phyloP scores from a whole-genome alignment of 2,797 vertebrate species.

The Chaunax sp. region DNA sequence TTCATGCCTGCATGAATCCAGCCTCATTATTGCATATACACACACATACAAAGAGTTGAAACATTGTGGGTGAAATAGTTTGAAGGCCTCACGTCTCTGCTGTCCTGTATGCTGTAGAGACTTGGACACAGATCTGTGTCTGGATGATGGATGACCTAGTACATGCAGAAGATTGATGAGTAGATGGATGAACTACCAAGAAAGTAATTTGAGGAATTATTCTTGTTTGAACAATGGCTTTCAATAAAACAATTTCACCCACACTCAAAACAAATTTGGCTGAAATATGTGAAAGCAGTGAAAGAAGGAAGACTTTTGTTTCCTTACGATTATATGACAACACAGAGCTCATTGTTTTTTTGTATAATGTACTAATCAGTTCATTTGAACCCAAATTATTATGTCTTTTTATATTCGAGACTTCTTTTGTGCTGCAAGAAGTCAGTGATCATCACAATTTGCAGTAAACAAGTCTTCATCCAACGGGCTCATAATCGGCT shows the following conservation, averaged over 20 bases:
- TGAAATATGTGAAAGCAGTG: slow-evolving; percentile 1
- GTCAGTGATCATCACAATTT: not conserved
- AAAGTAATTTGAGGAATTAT: not conserved
- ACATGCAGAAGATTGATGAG: no score
- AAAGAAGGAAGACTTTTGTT: slow-evolving; percentile 25
- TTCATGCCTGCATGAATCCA: slow-evolving; percentile 49
- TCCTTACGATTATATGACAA: not conserved
- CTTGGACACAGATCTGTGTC: slow-evolving; percentile 11
- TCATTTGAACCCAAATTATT: slow-evolving; percentile 13
- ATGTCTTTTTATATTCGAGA: slow-evolving; percentile 32
- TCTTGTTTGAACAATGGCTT: not conserved
- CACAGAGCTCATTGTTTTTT: slow-evolving; percentile 52
- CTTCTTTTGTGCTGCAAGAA: slow-evolving; percentile 55
- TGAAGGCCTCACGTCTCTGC: slow-evolving; percentile 14
- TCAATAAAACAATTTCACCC: not conserved
- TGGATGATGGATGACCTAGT: not conserved
- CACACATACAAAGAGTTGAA: not conserved
- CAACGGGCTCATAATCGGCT: not conserved
- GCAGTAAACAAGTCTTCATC: slow-evolving; percentile 6
- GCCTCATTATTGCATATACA: slow-evolving; percentile 39
- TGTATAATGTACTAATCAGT: not conserved
- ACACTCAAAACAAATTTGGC: not conserved
- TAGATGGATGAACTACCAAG: no score
- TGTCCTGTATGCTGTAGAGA: slow-evolving; percentile 16
- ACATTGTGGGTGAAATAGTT: slow-evolving; percentile 34